These are phyloP conservation scores for Podarcis cretensis DNA, from an alignment of 2,113 vertebrate species.

Conservation along the genomic window DNA sequence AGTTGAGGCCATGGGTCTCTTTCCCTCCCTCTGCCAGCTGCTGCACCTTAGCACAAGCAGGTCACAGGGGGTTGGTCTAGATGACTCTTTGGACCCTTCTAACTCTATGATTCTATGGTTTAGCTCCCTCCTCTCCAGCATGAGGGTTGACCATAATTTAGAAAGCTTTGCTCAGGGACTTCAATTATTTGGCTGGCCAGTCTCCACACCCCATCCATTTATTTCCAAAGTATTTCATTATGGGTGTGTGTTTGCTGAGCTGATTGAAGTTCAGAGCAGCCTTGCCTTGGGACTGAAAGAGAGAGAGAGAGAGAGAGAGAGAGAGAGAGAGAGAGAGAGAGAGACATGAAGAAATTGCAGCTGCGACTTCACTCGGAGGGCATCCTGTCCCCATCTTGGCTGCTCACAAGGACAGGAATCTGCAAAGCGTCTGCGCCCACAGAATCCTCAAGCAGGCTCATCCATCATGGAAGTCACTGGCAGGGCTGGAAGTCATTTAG, in stretches of 20 bases:
- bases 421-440: rapidly evolving
- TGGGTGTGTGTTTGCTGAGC: rapidly evolving
- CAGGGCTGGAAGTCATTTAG: not conserved
- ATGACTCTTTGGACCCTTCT: no score
- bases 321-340: not conserved
- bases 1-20: no score
- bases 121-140: rapidly evolving
- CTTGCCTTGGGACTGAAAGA: not conserved
- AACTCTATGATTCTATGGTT: no score
- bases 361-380: not conserved
- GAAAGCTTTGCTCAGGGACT: slow-evolving; percentile 25
- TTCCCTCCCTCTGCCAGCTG: no score
- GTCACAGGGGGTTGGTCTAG: no score
- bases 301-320: no score
- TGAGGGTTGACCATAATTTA: slow-evolving; percentile 7
- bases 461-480: rapidly evolving
- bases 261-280: not conserved
- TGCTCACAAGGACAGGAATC: not conserved
- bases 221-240: not conserved
- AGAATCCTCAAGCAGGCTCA: not conserved
- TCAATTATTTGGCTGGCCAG: not conserved
- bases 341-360: not conserved
- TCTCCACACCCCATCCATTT: slow-evolving; percentile 13
- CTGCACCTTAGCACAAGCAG: not conserved
- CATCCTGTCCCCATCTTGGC: rapidly evolving